Evolutionary conservation across 2,888 invertebrate genomes (phyloP).

Genomic region (Argynnis bischoffii): DNA sequence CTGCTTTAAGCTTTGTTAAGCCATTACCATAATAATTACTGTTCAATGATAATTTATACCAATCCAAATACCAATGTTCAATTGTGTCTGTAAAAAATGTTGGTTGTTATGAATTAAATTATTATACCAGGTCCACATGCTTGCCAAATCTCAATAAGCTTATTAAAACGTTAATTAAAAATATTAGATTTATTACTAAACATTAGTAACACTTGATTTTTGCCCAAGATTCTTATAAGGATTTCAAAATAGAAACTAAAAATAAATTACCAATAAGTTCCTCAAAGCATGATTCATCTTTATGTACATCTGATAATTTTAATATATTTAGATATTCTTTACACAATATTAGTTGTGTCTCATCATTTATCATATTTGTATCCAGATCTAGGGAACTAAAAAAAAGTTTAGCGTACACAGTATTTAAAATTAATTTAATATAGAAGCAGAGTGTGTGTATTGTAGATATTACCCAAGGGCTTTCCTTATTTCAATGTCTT

Average conservation of each 20-base stretch:
- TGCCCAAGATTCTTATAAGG: too few relatives aligned
- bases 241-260: background rate
- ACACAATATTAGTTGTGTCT: constrained; percentile 56
- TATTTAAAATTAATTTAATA: background rate
- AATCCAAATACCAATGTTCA: constrained; percentile 67
- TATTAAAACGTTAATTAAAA: too few relatives aligned
- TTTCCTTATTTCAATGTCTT: constrained; percentile 55
- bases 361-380: constrained; percentile 50
- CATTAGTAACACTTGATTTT: too few relatives aligned
- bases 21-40: constrained; percentile 50
- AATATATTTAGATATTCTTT: constrained; percentile 62
- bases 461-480: constrained; percentile 58
- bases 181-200: too few relatives aligned
- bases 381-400: constrained; percentile 67
- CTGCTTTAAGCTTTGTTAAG: constrained; percentile 48
- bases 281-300: constrained; percentile 53
- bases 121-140: too few relatives aligned
- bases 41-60: constrained; percentile 55
- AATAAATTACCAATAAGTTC: constrained; percentile 59
- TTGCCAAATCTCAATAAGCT: too few relatives aligned
- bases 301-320: constrained; percentile 47
- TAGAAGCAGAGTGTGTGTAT: background rate
- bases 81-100: constrained; percentile 57
- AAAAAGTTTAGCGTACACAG: background rate
- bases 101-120: background rate